phyloP scores from a whole-genome alignment of 2,888 invertebrate species.

The Cyrtodaria siliqua region DNA sequence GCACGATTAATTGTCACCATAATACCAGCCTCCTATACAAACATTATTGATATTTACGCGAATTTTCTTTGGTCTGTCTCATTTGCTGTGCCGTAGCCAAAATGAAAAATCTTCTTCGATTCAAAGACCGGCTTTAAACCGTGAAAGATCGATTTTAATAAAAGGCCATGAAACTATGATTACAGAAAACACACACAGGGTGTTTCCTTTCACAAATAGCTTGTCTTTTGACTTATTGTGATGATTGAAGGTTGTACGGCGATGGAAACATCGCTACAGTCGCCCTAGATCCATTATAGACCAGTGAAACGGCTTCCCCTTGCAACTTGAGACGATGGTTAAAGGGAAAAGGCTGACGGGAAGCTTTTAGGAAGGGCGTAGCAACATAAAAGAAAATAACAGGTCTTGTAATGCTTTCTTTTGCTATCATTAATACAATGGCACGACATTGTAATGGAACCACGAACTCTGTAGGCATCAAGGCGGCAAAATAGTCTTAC shows the following conservation, averaged over 20 bases:
- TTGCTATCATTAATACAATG: slow-evolving; percentile 14
- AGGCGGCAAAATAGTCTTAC: no score
- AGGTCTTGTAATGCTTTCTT: slow-evolving; percentile 22
- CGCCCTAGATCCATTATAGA: slow-evolving; percentile 46
- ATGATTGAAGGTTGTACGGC: slow-evolving; percentile 50
- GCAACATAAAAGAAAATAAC: slow-evolving; percentile 44
- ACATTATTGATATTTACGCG: slow-evolving; percentile 57
- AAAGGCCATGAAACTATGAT: slow-evolving; percentile 51
- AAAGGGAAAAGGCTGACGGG: slow-evolving; percentile 38
- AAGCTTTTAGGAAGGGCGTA: slow-evolving; percentile 51
- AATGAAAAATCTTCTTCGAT: slow-evolving; percentile 22
- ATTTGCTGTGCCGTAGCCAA: slow-evolving; percentile 36
- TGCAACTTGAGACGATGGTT: slow-evolving; percentile 49
- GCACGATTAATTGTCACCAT: slow-evolving; percentile 63
- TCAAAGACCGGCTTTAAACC: slow-evolving; percentile 22
- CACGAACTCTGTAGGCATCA: neutral
- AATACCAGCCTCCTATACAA: slow-evolving; percentile 38
- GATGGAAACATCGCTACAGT: slow-evolving; percentile 18
- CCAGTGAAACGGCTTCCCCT: slow-evolving; percentile 47
- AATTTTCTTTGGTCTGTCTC: slow-evolving; percentile 48
- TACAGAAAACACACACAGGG: slow-evolving; percentile 47
- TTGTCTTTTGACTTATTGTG: slow-evolving; percentile 45
- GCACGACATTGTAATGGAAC: neutral
- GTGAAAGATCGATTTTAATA: slow-evolving; percentile 60
- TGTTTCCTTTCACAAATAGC: slow-evolving; percentile 56